phyloP scores from a whole-genome alignment of 2,888 invertebrate species.

The Cosmia trapezina region DNA sequence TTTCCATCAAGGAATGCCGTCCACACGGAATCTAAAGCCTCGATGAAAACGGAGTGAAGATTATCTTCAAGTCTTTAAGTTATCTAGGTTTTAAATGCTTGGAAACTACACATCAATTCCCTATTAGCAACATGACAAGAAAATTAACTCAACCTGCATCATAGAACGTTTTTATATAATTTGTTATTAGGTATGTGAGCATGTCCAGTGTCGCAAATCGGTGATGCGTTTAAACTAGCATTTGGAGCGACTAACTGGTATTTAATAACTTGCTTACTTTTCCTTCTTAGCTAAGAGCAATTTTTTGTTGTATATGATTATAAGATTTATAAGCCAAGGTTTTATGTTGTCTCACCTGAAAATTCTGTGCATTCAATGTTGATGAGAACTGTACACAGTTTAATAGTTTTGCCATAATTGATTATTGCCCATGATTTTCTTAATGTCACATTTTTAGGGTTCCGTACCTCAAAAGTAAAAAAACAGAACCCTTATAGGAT shows the following conservation, averaged over 20 bases:
- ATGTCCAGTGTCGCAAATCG: constrained; percentile 51
- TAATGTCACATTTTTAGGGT: not conserved
- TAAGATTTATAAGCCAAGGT: constrained; percentile 38
- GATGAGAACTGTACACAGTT: constrained; percentile 16
- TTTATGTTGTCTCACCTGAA: constrained; percentile 23
- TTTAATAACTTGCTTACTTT: constrained; percentile 55
- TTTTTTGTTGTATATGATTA: constrained; percentile 51
- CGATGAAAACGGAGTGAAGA: constrained; percentile 68
- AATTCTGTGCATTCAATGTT: constrained; percentile 28
- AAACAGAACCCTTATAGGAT: too few relatives aligned
- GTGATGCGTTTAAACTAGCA: constrained; percentile 51
- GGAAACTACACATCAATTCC: constrained; percentile 72
- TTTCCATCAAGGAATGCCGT: constrained; percentile 60
- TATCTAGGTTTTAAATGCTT: constrained; percentile 67
- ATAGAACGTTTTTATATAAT: constrained; percentile 63
- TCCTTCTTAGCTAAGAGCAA: constrained; percentile 39
- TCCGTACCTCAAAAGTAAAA: too few relatives aligned
- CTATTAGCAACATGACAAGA: constrained; percentile 71
- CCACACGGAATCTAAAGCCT: constrained; percentile 63
- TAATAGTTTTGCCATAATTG: not conserved
- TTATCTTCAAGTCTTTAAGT: constrained; percentile 60
- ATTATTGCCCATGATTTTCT: not conserved
- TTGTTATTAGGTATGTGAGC: constrained; percentile 61
- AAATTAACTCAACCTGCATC: constrained; percentile 66
- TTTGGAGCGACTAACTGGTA: constrained; percentile 44